phyloP scores from a whole-genome alignment of 2,888 invertebrate genomes.

The Tuta absoluta region DNA sequence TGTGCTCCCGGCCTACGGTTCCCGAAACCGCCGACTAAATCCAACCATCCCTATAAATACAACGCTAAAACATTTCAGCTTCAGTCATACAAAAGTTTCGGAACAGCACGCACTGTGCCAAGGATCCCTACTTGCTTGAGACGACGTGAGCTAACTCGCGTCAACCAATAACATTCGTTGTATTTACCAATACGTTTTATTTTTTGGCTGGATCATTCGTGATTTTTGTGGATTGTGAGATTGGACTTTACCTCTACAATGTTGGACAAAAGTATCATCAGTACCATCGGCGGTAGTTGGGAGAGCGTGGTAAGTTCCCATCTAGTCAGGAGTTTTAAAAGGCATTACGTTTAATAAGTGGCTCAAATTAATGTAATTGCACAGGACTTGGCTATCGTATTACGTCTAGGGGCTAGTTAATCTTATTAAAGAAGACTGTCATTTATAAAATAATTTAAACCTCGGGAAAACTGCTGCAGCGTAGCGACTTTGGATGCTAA shows the following conservation, averaged over 20 bases:
- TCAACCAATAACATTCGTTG: constrained; percentile 38
- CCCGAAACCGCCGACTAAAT: constrained; percentile 45
- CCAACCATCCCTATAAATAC: constrained; percentile 63
- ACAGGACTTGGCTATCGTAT: constrained; percentile 1
- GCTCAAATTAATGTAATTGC: not conserved
- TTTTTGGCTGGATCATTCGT: constrained; percentile 44
- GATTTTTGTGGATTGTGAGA: constrained; percentile 43
- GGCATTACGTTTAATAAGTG: not conserved
- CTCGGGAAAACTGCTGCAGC: not conserved
- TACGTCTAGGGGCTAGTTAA: not conserved
- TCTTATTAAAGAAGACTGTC: not conserved
- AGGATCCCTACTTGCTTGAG: constrained; percentile 56
- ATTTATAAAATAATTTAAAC: constrained; percentile 3
- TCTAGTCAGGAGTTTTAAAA: not conserved
- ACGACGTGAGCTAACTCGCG: constrained; percentile 66
- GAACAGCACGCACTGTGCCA: constrained; percentile 66
- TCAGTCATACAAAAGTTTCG: constrained; percentile 75
- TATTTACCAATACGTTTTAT: constrained; percentile 43
- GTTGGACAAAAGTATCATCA: constrained; percentile 70
- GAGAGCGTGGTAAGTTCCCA: constrained; percentile 73
- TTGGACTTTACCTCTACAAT: constrained; percentile 48
- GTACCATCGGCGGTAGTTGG: constrained; percentile 71
- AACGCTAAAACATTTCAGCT: constrained; percentile 62
- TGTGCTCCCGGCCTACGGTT: constrained; percentile 34
- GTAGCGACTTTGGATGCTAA: not conserved